A percentile compares a stretch with the other conserved stretches of the same genome.
These are phyloP conservation scores for Eunapius fragilis DNA, from an alignment of 37 sponge, comb jelly and placozoan genomes.

Conservation along the genomic window DNA sequence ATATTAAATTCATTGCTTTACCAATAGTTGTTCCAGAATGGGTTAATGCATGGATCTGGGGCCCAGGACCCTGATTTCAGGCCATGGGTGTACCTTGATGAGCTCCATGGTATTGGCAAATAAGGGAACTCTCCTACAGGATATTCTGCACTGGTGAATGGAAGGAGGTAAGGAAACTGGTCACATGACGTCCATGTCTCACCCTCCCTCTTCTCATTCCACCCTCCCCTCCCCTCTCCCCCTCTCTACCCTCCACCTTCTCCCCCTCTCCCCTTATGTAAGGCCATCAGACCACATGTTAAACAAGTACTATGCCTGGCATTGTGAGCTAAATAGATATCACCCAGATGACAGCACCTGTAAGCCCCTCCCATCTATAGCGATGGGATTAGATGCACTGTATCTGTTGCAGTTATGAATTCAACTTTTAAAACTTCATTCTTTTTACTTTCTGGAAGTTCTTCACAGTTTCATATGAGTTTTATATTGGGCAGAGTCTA, in stretches of 20 bases:
- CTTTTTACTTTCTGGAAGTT: too few species aligned
- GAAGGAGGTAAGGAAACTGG: slow-evolving; percentile 66
- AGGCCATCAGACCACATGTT: slow-evolving; percentile 82
- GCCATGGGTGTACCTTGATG: slow-evolving; percentile 86
- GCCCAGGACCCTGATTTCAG: too few species aligned
- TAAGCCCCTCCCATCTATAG: neutral
- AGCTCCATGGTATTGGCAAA: slow-evolving; percentile 89
- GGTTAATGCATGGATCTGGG: too few species aligned
- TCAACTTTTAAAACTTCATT: too few species aligned
- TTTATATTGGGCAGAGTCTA: too few species aligned
- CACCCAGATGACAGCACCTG: slow-evolving; percentile 31
- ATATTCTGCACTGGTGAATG: slow-evolving; percentile 91
- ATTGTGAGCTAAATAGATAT: slow-evolving; percentile 34
- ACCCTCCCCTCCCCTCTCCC: neutral
- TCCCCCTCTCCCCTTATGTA: slow-evolving; percentile 52
- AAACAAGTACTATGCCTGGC: slow-evolving; percentile 85
- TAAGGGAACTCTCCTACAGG: slow-evolving; percentile 92
- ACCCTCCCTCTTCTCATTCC: neutral
- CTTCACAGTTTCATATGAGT: too few species aligned
- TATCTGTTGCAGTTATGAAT: too few species aligned
- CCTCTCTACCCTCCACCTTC: too few species aligned
- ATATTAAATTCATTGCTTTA: too few species aligned
- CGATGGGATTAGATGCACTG: neutral
- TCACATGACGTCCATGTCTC: neutral
- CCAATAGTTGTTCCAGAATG: too few species aligned